Conservation (phyloP, 2,797 vertebrate species). For the Eospalax fontanierii region DNA sequence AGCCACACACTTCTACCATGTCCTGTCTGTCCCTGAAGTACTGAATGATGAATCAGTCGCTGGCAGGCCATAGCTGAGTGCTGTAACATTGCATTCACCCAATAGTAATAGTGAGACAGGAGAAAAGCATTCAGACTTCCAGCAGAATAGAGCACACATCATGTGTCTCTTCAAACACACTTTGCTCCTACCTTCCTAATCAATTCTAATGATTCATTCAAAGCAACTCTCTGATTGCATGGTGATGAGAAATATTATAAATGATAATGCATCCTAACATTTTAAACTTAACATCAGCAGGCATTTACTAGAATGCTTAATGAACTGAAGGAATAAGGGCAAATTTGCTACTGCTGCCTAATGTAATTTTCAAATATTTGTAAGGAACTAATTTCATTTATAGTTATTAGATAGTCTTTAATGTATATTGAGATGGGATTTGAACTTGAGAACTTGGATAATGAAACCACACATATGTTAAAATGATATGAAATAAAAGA, state of each 20-base stretch:
- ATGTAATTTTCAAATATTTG: conserved; percentile 52
- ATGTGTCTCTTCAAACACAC: neutral
- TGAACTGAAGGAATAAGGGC: neutral
- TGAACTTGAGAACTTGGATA: neutral
- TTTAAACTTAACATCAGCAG: conserved; percentile 35
- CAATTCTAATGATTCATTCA: neutral
- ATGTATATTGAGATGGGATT: neutral
- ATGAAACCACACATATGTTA: neutral
- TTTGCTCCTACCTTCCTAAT: neutral
- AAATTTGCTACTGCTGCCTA: conserved; percentile 9
- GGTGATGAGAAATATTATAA: neutral
- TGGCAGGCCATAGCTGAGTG: accelerated
- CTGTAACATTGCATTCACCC: neutral
- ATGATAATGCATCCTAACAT: neutral
- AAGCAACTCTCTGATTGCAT: conserved; percentile 44
- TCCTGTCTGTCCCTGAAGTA: neutral
- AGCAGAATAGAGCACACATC: neutral
- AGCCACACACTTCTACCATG: neutral
- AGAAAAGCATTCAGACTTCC: neutral
- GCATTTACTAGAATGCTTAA: conserved; percentile 21
- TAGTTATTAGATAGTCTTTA: conserved; percentile 42
- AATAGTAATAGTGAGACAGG: neutral
- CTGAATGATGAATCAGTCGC: neutral
- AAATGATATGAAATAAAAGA: neutral
- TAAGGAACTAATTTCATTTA: neutral